Percentiles rank a stretch among this genome's conserved stretches.
These are phyloP conservation scores for Dugesia japonica DNA, from an alignment of 2,888 invertebrate genomes.

Conservation along the genomic window DNA sequence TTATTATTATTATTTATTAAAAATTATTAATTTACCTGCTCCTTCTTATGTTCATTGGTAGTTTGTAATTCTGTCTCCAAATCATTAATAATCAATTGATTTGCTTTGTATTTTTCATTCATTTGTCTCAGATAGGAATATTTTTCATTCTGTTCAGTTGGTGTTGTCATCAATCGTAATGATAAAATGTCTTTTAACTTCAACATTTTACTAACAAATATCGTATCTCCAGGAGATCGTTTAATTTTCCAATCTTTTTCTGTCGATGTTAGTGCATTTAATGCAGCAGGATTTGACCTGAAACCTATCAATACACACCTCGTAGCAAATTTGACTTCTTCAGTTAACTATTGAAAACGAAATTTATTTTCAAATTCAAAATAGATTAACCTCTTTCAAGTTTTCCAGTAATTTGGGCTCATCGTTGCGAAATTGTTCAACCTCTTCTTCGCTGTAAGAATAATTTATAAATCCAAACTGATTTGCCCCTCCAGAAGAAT, in stretches of 20 bases:
- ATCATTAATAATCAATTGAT: slow-evolving; percentile 43
- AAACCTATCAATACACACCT: slow-evolving; percentile 41
- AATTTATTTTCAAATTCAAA: too few relatives aligned
- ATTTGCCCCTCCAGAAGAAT: not conserved
- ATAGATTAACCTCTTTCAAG: not conserved
- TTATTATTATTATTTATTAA: too few relatives aligned
- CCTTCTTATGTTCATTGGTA: slow-evolving; percentile 44
- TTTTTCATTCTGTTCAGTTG: slow-evolving; percentile 44
- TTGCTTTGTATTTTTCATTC: slow-evolving; percentile 41
- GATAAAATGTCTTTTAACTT: slow-evolving; percentile 42
- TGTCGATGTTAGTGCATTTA: slow-evolving; percentile 38
- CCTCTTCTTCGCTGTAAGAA: slow-evolving; percentile 17
- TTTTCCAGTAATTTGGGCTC: not conserved
- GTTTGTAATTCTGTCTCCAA: slow-evolving; percentile 43
- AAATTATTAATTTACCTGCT: slow-evolving; percentile 39
- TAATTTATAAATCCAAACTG: not conserved
- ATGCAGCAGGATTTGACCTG: slow-evolving; percentile 40
- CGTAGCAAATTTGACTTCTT: slow-evolving; percentile 26
- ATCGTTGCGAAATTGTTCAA: not conserved
- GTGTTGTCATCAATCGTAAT: slow-evolving; percentile 44
- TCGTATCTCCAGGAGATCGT: slow-evolving; percentile 2
- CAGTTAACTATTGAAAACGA: not conserved
- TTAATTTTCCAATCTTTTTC: slow-evolving; percentile 33
- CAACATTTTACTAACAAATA: slow-evolving; percentile 28
- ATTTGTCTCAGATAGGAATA: slow-evolving; percentile 43